These are phyloP conservation scores for Acipenser oxyrinchus DNA, from an alignment of 2,797 vertebrate genomes.

Conservation along the genomic window DNA sequence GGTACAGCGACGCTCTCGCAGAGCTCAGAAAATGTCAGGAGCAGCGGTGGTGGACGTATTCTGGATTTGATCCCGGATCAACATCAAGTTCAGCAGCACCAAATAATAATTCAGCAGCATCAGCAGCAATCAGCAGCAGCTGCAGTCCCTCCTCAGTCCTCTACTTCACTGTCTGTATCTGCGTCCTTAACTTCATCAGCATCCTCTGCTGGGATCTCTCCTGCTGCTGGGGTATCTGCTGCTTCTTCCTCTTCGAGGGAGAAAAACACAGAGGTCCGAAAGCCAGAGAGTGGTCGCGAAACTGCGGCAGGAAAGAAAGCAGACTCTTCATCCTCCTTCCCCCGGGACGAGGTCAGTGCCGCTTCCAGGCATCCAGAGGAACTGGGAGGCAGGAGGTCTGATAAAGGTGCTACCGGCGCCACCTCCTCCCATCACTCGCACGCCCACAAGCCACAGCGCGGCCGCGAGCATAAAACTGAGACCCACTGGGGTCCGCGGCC, in stretches of 20 bases:
- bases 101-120: no score
- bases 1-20: constrained; percentile 21
- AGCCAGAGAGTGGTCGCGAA: no score
- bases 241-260: neutral
- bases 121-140: constrained; percentile 41
- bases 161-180: neutral
- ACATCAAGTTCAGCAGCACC: no score
- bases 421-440: constrained; percentile 51
- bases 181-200: neutral
- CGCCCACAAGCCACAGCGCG: constrained; percentile 55
- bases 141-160: constrained; percentile 37
- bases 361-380: neutral
- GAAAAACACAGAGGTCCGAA: no score
- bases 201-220: neutral
- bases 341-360: constrained; percentile 36
- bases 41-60: neutral
- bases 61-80: neutral
- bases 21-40: neutral
- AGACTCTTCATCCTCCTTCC: neutral
- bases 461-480: constrained; percentile 77
- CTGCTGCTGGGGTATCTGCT: neutral
- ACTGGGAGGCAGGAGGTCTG: neutral
- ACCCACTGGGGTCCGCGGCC: constrained; percentile 89
- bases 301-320: neutral
- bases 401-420: constrained; percentile 36